Base-by-base conservation (phyloP, 2,797 vertebrate species). In the Crypturellus tataupa region DNA sequence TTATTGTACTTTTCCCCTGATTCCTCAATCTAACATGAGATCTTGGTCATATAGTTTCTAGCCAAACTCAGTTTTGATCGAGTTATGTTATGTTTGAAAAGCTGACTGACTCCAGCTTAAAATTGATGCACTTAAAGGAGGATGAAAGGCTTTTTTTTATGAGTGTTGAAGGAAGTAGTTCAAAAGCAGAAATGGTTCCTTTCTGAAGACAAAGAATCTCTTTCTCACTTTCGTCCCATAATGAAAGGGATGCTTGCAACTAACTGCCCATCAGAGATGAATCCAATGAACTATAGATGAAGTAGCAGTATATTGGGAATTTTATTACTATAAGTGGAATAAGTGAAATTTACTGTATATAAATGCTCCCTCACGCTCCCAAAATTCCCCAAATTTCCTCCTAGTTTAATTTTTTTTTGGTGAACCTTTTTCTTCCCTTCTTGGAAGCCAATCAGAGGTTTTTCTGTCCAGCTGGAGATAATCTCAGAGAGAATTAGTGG, bases 171-270 rank as follows among this genome's bases (percentile, higher is more conserved):
- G 88, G 85, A 95, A 95, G 97, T 94, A 87, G 87, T 95, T 97
- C 95, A 94, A 96, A 97, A 95, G 81, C 56, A 85, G 89, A 64
- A 73, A 94, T 87, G 77, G 88, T 87, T 95, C 95, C 92, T 91
- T 96, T 97, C 94, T 78, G 90, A 97, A 97, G 96, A 96, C 95
- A 96, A 96, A 90, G 90, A 69, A 65, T 46, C n/a, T 93, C 60
- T 97, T 95, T 90, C 53, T 94, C 80, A 91, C 86, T 85, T 75
- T 68, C 75, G 78, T 81, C 13, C 35, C 27, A 24, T 87, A 85
- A 21, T 80, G 90, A 96, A 96, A 97, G 80, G 56, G 87, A 95
- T 95, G 70, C 42, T 89, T 95, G 94, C 93, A 37, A 69, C 80
- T 77, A 86, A 93, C 80, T 95, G 96, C 82, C 92, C 93, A 88